Evolutionary conservation across 2,113 vertebrate genomes (phyloP).

Genomic region (Oryzias celebensis): DNA sequence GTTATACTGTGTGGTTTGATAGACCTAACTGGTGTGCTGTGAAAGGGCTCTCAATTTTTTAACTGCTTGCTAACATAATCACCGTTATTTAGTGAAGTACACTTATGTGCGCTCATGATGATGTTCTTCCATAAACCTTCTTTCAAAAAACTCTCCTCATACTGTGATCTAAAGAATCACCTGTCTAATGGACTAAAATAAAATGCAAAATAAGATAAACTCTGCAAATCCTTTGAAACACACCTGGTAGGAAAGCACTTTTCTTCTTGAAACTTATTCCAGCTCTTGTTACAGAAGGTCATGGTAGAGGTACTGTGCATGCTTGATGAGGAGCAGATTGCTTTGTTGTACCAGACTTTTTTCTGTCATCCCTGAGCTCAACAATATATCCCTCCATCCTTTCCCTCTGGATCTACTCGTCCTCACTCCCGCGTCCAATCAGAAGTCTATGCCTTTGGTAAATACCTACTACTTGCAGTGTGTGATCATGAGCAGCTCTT

Average conservation of each 20-base stretch:
- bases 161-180: too few relatives aligned
- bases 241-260: background rate
- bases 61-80: too few relatives aligned
- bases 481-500: conserved; percentile 18
- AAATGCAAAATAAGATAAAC: too few relatives aligned
- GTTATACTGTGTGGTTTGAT: too few relatives aligned
- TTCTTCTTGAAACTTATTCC: conserved; percentile 19
- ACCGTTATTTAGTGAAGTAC: too few relatives aligned
- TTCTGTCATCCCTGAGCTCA: conserved; percentile 64
- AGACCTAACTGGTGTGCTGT: too few relatives aligned
- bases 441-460: conserved; percentile 43
- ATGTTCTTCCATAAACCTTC: too few relatives aligned
- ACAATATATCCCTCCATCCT: conserved; percentile 63
- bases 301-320: conserved; percentile 28
- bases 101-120: too few relatives aligned
- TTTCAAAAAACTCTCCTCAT: too few relatives aligned
- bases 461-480: conserved; percentile 55
- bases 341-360: conserved; percentile 46
- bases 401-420: conserved; percentile 25
- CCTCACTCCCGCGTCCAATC: conserved; percentile 33
- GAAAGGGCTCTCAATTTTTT: too few relatives aligned
- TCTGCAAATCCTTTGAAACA: too few relatives aligned
- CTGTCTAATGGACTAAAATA: too few relatives aligned
- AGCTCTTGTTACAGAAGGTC: conserved; percentile 31
- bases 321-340: conserved; percentile 59